These are phyloP conservation scores for Orussus abietinus DNA, from an alignment of 1,140 invertebrate genomes.

Conservation along the genomic window DNA sequence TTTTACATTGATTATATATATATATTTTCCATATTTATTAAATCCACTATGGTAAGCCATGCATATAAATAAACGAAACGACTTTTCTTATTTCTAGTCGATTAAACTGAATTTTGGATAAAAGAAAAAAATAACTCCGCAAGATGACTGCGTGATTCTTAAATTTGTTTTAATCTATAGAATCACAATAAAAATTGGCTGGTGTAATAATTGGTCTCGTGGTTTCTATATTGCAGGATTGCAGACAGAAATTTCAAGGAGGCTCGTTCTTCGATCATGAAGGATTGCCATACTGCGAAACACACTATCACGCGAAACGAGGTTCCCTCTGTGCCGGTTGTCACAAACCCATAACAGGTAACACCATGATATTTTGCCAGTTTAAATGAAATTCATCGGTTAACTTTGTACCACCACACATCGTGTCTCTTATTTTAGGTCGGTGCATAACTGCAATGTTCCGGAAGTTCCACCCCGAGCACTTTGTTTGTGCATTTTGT, in stretches of 20 bases:
- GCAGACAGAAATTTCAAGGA: conserved; percentile 86
- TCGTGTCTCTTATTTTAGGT: conserved; percentile 54
- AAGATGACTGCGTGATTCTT: neutral
- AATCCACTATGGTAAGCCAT: too few species aligned
- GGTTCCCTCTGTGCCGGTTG: conserved; percentile 96
- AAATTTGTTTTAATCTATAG: conserved; percentile 5
- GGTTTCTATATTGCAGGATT: conserved; percentile 68
- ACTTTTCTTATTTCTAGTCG: too few species aligned
- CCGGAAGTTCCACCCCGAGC: conserved; percentile 97
- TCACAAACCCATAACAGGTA: conserved; percentile 91
- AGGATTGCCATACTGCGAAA: conserved; percentile 95
- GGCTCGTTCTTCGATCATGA: conserved; percentile 96
- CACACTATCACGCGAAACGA: conserved; percentile 94
- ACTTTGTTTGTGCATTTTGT: conserved; percentile 98
- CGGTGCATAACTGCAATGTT: conserved; percentile 99
- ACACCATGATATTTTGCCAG: conserved; percentile 6
- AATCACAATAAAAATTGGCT: conserved; percentile 10
- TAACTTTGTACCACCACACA: conserved; percentile 1
- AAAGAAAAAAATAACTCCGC: conserved; percentile 1
- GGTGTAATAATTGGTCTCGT: conserved; percentile 16
- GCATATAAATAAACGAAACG: too few species aligned
- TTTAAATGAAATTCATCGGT: conserved; percentile 1
- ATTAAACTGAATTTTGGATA: too few species aligned
- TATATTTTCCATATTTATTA: too few species aligned
- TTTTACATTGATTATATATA: too few species aligned